Conservation (phyloP, 2,888 invertebrate genomes). For the Dryobota labecula region DNA sequence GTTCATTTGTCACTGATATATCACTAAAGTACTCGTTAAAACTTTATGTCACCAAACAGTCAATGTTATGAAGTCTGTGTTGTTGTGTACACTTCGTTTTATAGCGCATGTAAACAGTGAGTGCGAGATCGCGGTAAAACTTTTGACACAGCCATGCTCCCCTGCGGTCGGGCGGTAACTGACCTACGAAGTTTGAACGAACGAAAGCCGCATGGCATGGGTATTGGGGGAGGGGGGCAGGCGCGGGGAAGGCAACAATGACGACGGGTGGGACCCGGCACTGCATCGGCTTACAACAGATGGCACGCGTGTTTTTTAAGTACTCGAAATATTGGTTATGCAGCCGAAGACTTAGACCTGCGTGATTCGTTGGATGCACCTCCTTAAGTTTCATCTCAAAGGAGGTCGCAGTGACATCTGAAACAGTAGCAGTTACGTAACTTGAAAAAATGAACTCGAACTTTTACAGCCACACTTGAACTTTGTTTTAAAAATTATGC, state of each 20-base stretch:
- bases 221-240: slow-evolving; percentile 79
- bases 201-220: slow-evolving; percentile 90
- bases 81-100: slow-evolving; percentile 82
- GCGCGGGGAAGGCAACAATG: slow-evolving; percentile 79
- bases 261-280: slow-evolving; percentile 85
- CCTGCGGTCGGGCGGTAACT: slow-evolving; percentile 91
- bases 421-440: slow-evolving; percentile 73
- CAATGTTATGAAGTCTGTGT: slow-evolving; percentile 78
- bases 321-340: slow-evolving; percentile 88
- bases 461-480: slow-evolving; percentile 25
- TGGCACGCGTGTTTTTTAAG: slow-evolving; percentile 90
- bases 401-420: slow-evolving; percentile 83
- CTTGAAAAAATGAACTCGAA: slow-evolving; percentile 35
- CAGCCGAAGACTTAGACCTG: slow-evolving; percentile 86
- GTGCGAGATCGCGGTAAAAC: slow-evolving; percentile 87
- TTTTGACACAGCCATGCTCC: slow-evolving; percentile 90
- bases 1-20: slow-evolving; percentile 86
- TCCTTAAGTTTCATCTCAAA: slow-evolving; percentile 87
- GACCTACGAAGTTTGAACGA: slow-evolving; percentile 91
- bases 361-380: slow-evolving; percentile 85
- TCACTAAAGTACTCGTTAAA: slow-evolving; percentile 78
- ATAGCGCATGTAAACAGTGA: slow-evolving; percentile 88
- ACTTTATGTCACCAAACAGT: slow-evolving; percentile 82
- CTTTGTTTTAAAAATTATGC: slow-evolving; percentile 14
- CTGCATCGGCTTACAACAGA: slow-evolving; percentile 89